Base-by-base conservation (phyloP, 2,113 vertebrate genomes). In the Stictonetta naevosa region DNA sequence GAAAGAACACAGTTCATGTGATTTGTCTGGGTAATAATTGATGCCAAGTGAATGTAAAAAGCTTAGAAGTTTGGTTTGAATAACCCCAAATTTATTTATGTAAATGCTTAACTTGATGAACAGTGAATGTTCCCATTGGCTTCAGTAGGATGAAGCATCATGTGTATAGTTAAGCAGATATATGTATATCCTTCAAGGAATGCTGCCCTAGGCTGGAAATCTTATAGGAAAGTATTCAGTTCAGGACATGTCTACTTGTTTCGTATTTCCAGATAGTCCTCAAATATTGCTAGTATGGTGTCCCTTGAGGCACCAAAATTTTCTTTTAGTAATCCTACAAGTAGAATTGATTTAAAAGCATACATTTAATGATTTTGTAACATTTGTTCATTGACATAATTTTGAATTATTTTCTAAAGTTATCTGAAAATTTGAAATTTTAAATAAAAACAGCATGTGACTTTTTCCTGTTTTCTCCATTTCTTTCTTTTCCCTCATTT, bases 201-300 rank as follows among this genome's bases (percentile, higher is more conserved):
- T 94, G 96, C 91, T 96, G 86, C 93, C 95, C 44, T 89, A 81
- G 96, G 93, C 92, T 96, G 91, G 44, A 96, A 96, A 93, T 76
- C 80, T 91, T 95, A 82, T 14, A 96, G 93, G 86, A 93, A 88
- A 90, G 86, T 80, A 90, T 94, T 95, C 95, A 92, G 80, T 22
- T 94, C 92, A 89, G 88, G 86, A 96, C 96, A 95, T 76, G 96
- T 76, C 91, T 95, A 58, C 83, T 93, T 96, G 91, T 44, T 93
- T 96, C 93, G 83, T 95, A 94, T 93, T 96, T 95, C 88, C 91
- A 96, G 15, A 73, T 92, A 85, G 86, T 75, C 80, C 88, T 76
- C 76, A 84, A 84, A 88, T 53, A 66, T 60, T 60, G 59, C 67
- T 92, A 15, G 1, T 48, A 25, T 18, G 11, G 36, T 71, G 83